Base-by-base conservation (phyloP, 2,888 invertebrate genomes). In the Loripinus fragilis region DNA sequence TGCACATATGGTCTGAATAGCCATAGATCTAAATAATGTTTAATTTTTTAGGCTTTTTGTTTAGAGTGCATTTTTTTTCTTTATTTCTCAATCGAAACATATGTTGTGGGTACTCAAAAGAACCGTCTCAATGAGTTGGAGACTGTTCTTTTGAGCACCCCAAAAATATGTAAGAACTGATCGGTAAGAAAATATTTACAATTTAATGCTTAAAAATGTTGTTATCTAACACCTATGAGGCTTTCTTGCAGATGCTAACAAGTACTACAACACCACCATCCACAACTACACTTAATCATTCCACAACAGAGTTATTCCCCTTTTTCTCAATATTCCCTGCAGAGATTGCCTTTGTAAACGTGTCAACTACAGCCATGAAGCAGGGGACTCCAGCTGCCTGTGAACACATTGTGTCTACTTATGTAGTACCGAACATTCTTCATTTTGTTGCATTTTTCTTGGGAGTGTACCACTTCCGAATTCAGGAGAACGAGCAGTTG, bases 401-500 rank as follows among this genome's bases (percentile, higher is more conserved):
- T 81, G 88, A 92, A 69, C 93, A 93, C 74, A 91, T 93, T 64
- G 85, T 93, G 25, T 92, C 92, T 7, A 93, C 93, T 15, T 94
- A 94, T 77, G 85, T 93, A 45, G 88, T 94, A 42, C 93, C 94
- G 15, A 92, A 92, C 78, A 68, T 92, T 64, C 87, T 94, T 15
- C 94, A 94, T 79, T 90, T 93, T 71, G 75, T 91, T 5, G 93
- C 93, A 0, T 94, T 89, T 79, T 69, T 91, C 30, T 89, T 93
- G 81, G 93, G 93, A 15, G 84, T 93, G 68, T 86, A 88, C 55
- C 90, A 92, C 70, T 92, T 93, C 74, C 83, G 94, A 38, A 81
- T 93, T 17, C 89, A 90, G n/a, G 92, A 93, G 75, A 93, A 91
- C 77, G 94, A 94, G 78, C 92, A 93, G 76, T 81, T 93, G n/a